Evolutionary conservation across 2,888 invertebrate species (phyloP).

Genomic region (Nemotelus pantherinus): DNA sequence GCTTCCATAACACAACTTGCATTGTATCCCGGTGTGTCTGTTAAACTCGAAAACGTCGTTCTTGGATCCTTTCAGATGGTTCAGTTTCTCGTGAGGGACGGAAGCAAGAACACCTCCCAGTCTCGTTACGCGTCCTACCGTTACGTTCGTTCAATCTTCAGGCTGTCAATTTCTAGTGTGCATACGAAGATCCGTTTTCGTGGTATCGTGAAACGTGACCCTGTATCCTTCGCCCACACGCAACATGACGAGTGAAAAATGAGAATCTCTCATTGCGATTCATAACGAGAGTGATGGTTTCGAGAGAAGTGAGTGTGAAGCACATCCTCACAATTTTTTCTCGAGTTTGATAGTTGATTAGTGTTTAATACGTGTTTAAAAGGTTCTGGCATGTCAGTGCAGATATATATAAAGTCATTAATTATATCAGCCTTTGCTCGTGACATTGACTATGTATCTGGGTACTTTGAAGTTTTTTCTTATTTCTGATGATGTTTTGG

Average conservation of each 20-base stretch:
- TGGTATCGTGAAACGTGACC: conserved; percentile 11
- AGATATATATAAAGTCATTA: too few relatives aligned
- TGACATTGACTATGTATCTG: too few relatives aligned
- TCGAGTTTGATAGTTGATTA: conserved; percentile 21
- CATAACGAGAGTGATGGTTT: neutral
- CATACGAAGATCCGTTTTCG: conserved; percentile 4
- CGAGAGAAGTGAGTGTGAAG: conserved; percentile 4
- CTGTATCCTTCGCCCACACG: neutral
- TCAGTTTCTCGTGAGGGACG: conserved; percentile 49
- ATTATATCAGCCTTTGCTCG: too few relatives aligned
- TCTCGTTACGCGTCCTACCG: neutral
- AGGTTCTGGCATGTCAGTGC: neutral
- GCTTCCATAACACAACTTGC: conserved; percentile 11
- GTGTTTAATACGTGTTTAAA: conserved; percentile 4
- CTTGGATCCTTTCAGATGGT: conserved; percentile 20
- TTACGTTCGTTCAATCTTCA: neutral
- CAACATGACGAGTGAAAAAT: conserved; percentile 23
- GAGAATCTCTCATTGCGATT: conserved; percentile 18
- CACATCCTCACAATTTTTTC: neutral
- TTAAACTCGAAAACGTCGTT: conserved; percentile 13
- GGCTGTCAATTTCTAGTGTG: conserved; percentile 10
- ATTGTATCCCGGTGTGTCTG: conserved; percentile 25
- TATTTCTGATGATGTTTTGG: too few relatives aligned
- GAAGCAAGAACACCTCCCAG: conserved; percentile 44
- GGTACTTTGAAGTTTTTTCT: too few relatives aligned